Evolutionary conservation across 2,797 vertebrate genomes (phyloP), one percentile per base, ranked within the genome.

Genomic region (Loriculus beryllinus): DNA sequence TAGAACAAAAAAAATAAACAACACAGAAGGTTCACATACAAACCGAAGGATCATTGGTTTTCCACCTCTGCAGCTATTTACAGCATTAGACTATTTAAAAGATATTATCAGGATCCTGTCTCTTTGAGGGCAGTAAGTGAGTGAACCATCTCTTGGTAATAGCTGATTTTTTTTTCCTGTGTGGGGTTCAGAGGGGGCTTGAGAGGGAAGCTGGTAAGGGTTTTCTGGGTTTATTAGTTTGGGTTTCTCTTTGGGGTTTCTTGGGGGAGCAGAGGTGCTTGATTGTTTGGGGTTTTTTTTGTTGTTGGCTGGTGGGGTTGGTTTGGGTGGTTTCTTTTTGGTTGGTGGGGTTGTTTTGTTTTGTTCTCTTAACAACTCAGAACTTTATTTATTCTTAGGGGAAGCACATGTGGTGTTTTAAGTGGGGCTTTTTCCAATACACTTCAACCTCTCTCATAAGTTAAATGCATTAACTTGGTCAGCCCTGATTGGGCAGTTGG

Each of bases 161-260:
- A 72, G 29, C 4, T 33, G 18, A 16, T 3, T 31, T 26, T 18
- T 56, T 56, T 33, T 56, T 22, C n/a, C 14, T 23, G n/a, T 23
- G n/a, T 33, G n/a, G n/a, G n/a, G 35, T 57, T 57, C 7, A 0
- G n/a, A 35, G n/a, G 5, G 5, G 1, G 3, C 22, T 48, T 74
- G 10, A 4, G 3, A 29, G 17, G 6, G 5, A 63, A 4, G 17
- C 10, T 86, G 3, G n/a, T 60, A 16, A 6, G 5, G 4, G 2
- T 3, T 77, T 67, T 64, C 10, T 45, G 16, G 25, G 10, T 31
- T 51, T 45, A 14, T 62, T 43, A 6, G 18, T 21, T 45, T 28
- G 8, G 6, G 3, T 22, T 51, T 51, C 16, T 49, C 12, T 35
- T 37, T 48, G 17, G 54, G 14, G 54, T 56, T 56, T 56, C 54